A percentile compares a stretch with the other conserved stretches of the same genome.
phyloP scores from a whole-genome alignment of 2,888 invertebrate genomes.

The Archaeoteleia sp. region DNA sequence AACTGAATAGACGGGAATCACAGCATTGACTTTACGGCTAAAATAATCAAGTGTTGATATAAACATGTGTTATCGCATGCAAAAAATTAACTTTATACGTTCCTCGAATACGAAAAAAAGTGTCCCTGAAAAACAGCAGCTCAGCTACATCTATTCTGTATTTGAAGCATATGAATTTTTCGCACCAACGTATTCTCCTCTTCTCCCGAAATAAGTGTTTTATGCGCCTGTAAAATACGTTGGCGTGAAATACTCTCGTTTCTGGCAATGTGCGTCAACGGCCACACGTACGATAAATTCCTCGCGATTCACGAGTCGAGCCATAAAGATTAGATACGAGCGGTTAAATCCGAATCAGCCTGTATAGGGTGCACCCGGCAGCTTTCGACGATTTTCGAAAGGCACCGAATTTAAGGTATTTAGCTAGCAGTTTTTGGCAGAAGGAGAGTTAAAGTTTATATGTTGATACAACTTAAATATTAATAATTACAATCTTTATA shows the following conservation, averaged over 20 bases:
- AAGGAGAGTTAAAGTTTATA: background rate
- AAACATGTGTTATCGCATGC: too few species aligned
- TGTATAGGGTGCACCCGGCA: constrained; percentile 25
- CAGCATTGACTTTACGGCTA: too few species aligned
- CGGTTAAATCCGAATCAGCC: constrained; percentile 53
- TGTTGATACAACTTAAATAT: too few species aligned
- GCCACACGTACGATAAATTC: constrained; percentile 54
- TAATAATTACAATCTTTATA: too few species aligned
- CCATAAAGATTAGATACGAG: constrained; percentile 54
- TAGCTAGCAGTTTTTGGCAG: background rate
- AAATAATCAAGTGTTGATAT: too few species aligned
- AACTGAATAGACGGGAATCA: too few species aligned
- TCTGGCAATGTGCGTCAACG: constrained; percentile 52
- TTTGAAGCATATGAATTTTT: constrained; percentile 52
- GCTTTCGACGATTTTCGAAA: constrained; percentile 38
- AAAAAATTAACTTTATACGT: too few species aligned
- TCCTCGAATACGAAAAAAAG: too few species aligned
- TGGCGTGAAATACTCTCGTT: constrained; percentile 51
- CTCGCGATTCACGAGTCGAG: constrained; percentile 53
- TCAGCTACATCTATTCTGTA: constrained; percentile 46
- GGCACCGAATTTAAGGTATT: constrained; percentile 34
- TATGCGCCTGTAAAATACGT: constrained; percentile 50
- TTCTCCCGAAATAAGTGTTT: constrained; percentile 52
- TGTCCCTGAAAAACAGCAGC: constrained; percentile 9
- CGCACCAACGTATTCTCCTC: constrained; percentile 36